These are phyloP conservation scores for pig (Sus scrofa) DNA, from an alignment of 2,113 vertebrate genomes.

Conservation along the genomic window T2T-Sscrofa CM000816.6:67019501-67020000, in stretches of 20 bases:
- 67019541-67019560: background rate
- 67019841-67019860: no score
- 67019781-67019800: no score
- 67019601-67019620: background rate
- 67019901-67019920: no score
- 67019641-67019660: background rate
- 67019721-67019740: background rate
- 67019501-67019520: background rate
- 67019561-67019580: background rate
- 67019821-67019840: no score
- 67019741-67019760: background rate
- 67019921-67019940: no score
- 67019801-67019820: no score
- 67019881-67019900: no score
- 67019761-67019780: background rate
- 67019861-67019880: no score
- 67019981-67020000: no score
- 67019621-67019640: background rate
- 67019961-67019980: no score
- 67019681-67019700: background rate
- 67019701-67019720: background rate
- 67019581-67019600: background rate
- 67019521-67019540: background rate
- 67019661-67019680: background rate
- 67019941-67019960: no score